phyloP scores from a whole-genome alignment of 2,113 vertebrate species.

The Prietella phreatophila region DNA sequence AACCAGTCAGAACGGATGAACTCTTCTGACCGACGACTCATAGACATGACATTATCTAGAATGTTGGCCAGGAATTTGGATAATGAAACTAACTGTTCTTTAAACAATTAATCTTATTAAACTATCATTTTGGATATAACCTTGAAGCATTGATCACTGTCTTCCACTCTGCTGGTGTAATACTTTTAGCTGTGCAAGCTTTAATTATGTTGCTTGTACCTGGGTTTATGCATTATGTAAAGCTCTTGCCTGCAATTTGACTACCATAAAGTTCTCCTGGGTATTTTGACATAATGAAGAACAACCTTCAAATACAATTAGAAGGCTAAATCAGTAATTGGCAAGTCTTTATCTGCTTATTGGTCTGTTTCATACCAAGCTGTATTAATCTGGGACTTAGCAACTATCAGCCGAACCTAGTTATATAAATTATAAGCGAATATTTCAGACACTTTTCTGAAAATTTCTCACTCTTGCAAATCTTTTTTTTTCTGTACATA shows the following conservation, averaged over 20 bases:
- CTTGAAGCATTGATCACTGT: not conserved
- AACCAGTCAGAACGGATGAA: not conserved
- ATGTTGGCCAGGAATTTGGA: not conserved
- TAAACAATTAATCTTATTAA: not conserved
- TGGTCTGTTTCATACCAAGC: conserved; percentile 26
- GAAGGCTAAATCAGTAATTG: conserved; percentile 9
- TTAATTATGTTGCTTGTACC: conserved; percentile 9
- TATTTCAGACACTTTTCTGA: conserved; percentile 6
- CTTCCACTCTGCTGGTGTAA: not conserved
- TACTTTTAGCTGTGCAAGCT: conserved; percentile 8
- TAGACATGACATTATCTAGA: not conserved
- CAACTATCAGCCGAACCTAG: not conserved
- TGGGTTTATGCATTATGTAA: conserved; percentile 16
- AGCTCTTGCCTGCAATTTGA: conserved; percentile 16
- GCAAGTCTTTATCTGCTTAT: conserved; percentile 30
- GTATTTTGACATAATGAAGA: conserved; percentile 29
- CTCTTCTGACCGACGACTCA: not conserved
- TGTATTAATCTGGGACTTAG: conserved; percentile 14
- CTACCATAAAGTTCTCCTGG: not conserved
- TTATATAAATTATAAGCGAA: not conserved
- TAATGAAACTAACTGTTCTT: not conserved
- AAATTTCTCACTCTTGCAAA: not conserved
- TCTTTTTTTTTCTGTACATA: not conserved
- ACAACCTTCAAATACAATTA: conserved; percentile 13
- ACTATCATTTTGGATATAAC: not conserved